phyloP scores from a whole-genome alignment of 92 coral and sea anemone genomes.

The Parazoanthus darwini region DNA sequence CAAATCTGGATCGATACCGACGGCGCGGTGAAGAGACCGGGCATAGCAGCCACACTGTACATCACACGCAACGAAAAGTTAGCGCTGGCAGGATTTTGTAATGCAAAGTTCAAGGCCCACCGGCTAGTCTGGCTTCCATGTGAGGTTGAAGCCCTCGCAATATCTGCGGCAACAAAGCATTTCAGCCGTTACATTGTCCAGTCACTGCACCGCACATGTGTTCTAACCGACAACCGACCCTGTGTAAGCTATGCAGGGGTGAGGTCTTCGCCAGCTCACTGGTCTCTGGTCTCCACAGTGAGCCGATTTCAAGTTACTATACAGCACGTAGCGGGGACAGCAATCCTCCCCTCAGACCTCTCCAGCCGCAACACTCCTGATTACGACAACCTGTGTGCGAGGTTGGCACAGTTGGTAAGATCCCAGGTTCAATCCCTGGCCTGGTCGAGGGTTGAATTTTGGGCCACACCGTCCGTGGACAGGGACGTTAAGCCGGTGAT shows the following conservation, averaged over 20 bases:
- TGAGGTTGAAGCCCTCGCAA: conserved; percentile 17
- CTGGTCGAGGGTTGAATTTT: no score
- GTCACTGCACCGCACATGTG: background rate
- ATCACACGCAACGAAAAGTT: background rate
- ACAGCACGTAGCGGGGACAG: background rate
- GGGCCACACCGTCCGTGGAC: no score
- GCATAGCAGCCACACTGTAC: background rate
- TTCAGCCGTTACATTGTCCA: background rate
- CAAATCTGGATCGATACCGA: background rate
- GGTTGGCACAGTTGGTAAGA: no score
- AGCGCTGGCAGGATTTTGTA: background rate
- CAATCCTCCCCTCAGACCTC: background rate
- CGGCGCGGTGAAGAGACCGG: background rate
- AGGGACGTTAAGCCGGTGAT: no score
- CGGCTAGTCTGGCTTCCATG: conserved; percentile 27
- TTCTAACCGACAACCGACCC: conserved; percentile 14
- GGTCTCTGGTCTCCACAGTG: background rate
- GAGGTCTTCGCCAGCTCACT: conserved; percentile 1
- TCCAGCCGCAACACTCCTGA: conserved; percentile 20
- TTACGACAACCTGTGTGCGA: background rate
- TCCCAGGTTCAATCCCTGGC: no score
- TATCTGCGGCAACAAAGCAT: background rate
- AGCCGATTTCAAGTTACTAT: background rate
- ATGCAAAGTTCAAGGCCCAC: conserved; percentile 14
- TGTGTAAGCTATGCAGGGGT: conserved; percentile 5